These are phyloP conservation scores for Poecilia latipinna DNA, from an alignment of 2,113 vertebrate species.

Conservation along the genomic window DNA sequence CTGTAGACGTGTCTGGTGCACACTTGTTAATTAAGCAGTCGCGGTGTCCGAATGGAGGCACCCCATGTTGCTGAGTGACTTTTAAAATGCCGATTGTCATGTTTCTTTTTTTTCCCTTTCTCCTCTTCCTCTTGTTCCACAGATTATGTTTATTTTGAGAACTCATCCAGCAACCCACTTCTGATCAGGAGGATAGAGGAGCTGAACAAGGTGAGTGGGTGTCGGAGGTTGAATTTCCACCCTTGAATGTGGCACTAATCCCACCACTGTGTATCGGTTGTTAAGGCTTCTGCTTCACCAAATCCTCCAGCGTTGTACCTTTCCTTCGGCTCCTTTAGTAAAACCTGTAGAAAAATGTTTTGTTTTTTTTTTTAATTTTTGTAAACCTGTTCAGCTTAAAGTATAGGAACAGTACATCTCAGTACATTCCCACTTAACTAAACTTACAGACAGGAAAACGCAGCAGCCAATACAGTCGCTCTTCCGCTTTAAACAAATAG, in stretches of 20 bases:
- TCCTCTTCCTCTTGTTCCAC: slow-evolving; percentile 36
- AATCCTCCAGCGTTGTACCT: no score
- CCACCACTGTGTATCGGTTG: not conserved
- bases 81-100: slow-evolving; percentile 33
- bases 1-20: slow-evolving; percentile 28
- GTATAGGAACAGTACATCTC: no score
- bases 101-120: not conserved
- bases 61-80: slow-evolving; percentile 31
- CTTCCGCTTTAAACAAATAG: no score
- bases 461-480: no score
- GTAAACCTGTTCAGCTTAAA: no score
- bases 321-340: no score
- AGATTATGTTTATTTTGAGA: slow-evolving; percentile 89
- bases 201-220: slow-evolving; percentile 82
- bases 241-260: slow-evolving; percentile 9
- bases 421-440: no score
- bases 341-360: no score
- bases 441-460: no score
- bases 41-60: slow-evolving; percentile 28
- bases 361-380: no score
- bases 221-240: not conserved
- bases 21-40: slow-evolving; percentile 42
- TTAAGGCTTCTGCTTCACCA: not conserved
- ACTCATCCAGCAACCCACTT: slow-evolving; percentile 87
- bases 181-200: slow-evolving; percentile 88